Conservation (phyloP, 2,888 invertebrate species). For the Acleris sparsana region DNA sequence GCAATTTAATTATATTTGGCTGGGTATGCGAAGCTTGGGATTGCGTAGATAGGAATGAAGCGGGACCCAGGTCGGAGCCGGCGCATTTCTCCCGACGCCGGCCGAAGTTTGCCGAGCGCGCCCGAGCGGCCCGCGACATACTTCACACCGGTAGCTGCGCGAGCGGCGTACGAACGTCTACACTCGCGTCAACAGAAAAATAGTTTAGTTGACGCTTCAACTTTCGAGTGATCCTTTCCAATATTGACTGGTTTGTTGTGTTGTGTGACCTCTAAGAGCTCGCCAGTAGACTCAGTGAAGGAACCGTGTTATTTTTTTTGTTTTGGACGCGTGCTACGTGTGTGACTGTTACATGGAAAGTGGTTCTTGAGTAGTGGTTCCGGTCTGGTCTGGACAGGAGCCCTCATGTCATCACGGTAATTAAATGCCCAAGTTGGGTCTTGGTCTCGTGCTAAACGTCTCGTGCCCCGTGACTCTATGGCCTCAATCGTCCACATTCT, state of each 20-base stretch:
- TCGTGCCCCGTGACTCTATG: conserved; percentile 66
- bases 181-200: conserved; percentile 74
- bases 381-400: conserved; percentile 64
- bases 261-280: conserved; percentile 65
- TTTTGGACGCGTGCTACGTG: conserved; percentile 79
- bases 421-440: conserved; percentile 46
- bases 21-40: conserved; percentile 68
- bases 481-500: conserved; percentile 67
- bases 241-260: conserved; percentile 72
- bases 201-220: conserved; percentile 57
- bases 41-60: conserved; percentile 67
- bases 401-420: conserved; percentile 71
- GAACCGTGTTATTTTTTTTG: conserved; percentile 78
- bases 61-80: conserved; percentile 51
- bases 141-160: conserved; percentile 82
- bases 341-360: conserved; percentile 80
- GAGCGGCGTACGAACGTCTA: conserved; percentile 82
- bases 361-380: conserved; percentile 71
- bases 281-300: conserved; percentile 69
- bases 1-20: conserved; percentile 81
- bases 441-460: conserved; percentile 43
- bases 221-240: conserved; percentile 67
- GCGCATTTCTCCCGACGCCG: conserved; percentile 70
- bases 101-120: conserved; percentile 52
- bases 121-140: conserved; percentile 64